These are phyloP conservation scores for Hemithea aestivaria DNA, from an alignment of 2,888 invertebrate genomes.

Conservation along the genomic window DNA sequence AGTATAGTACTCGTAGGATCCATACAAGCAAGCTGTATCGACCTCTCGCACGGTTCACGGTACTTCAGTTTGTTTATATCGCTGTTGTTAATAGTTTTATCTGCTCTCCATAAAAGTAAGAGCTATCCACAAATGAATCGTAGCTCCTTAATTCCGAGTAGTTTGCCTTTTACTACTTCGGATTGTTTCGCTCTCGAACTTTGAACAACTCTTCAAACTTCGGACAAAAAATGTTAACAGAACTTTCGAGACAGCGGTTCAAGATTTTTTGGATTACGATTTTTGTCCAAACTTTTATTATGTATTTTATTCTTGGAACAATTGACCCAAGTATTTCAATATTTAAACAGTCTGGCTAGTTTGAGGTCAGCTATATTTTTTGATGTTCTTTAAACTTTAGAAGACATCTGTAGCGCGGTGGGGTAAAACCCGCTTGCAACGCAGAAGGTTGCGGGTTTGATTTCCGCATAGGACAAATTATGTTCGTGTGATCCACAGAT, in stretches of 20 bases:
- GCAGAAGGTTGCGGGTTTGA: too few relatives aligned
- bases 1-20: too few relatives aligned
- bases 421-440: too few relatives aligned
- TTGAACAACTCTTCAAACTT: constrained; percentile 14
- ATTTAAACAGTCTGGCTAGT: too few relatives aligned
- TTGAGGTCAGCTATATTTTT: too few relatives aligned
- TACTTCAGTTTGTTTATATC: constrained; percentile 14
- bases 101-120: constrained; percentile 14
- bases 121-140: constrained; percentile 15
- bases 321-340: too few relatives aligned
- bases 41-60: constrained; percentile 2
- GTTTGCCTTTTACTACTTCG: constrained; percentile 17
- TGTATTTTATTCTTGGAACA: too few relatives aligned
- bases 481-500: too few relatives aligned
- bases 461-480: too few relatives aligned
- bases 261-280: background rate
- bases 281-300: too few relatives aligned
- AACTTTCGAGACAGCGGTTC: background rate
- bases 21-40: constrained; percentile 5
- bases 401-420: too few relatives aligned
- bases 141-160: constrained; percentile 9
- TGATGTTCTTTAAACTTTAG: too few relatives aligned
- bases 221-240: constrained; percentile 2
- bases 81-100: constrained; percentile 22
- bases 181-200: constrained; percentile 17